These are phyloP conservation scores for Gymnogyps californianus DNA, from an alignment of 2,113 vertebrate genomes.

Conservation along the genomic window DNA sequence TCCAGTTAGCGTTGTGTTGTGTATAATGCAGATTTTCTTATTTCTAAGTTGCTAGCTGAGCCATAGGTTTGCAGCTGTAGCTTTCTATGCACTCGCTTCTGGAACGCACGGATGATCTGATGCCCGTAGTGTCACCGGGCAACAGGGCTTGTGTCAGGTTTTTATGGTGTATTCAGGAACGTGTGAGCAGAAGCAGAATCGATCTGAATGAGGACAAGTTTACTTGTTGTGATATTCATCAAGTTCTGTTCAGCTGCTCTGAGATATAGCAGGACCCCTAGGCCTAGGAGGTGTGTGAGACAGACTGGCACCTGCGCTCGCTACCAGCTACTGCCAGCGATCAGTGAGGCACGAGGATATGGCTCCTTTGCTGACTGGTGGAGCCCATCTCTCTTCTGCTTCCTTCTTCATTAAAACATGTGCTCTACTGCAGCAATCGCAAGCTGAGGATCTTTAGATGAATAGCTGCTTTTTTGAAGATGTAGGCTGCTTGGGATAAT, in stretches of 20 bases:
- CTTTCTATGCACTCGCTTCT: not conserved
- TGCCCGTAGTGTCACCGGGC: not conserved
- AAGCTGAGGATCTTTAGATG: not conserved
- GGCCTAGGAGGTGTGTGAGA: not conserved
- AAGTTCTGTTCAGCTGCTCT: not conserved
- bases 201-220: not conserved
- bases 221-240: not conserved
- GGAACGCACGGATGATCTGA: not conserved
- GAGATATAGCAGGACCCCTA: not conserved
- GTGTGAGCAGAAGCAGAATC: not conserved
- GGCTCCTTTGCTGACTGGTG: no score
- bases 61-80: not conserved
- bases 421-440: not conserved
- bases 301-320: not conserved
- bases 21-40: not conserved
- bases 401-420: not conserved
- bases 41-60: not conserved
- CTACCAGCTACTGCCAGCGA: not conserved
- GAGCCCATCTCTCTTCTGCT: not conserved
- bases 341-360: not conserved
- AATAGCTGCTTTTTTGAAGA: not conserved
- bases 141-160: not conserved
- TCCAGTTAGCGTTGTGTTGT: not conserved
- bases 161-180: not conserved
- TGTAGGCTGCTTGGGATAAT: fast-evolving